Evolutionary conservation across 1,140 invertebrate genomes (phyloP).

Genomic region (Campoletis sonorensis): DNA sequence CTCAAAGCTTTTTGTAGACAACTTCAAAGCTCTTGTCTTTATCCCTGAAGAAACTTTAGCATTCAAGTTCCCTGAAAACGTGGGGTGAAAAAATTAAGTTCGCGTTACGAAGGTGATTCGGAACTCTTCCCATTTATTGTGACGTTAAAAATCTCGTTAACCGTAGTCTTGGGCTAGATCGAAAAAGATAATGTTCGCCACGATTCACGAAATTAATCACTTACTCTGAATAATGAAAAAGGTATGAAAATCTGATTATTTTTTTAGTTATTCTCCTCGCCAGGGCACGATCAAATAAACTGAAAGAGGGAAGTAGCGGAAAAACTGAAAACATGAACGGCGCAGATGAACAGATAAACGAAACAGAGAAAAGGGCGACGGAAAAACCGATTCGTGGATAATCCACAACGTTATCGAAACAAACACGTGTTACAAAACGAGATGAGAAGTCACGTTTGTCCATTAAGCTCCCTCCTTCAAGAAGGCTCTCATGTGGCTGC

Average conservation of each 20-base stretch:
- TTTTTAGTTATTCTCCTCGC: not conserved
- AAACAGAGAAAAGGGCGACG: not conserved
- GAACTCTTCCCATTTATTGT: not conserved
- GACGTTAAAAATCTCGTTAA: not conserved
- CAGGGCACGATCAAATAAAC: not conserved
- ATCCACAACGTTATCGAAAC: constrained; percentile 22
- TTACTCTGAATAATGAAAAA: too few species aligned
- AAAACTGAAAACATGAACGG: not conserved
- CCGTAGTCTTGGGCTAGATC: not conserved
- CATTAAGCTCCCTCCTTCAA: not conserved
- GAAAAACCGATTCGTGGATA: not conserved
- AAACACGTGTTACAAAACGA: not conserved
- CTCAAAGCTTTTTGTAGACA: not conserved
- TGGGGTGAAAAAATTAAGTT: not conserved
- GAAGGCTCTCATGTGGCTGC: not conserved
- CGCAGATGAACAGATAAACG: too few species aligned
- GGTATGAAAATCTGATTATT: not conserved
- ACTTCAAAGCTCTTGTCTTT: not conserved
- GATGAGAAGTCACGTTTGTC: constrained; percentile 20
- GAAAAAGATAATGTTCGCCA: not conserved
- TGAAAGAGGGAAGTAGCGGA: constrained; percentile 23
- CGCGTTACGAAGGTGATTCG: not conserved
- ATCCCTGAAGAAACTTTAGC: not conserved
- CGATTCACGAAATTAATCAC: not conserved
- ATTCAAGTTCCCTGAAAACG: not conserved